Conservation (phyloP, 2,888 invertebrate species). For the Athalia cordata region DNA sequence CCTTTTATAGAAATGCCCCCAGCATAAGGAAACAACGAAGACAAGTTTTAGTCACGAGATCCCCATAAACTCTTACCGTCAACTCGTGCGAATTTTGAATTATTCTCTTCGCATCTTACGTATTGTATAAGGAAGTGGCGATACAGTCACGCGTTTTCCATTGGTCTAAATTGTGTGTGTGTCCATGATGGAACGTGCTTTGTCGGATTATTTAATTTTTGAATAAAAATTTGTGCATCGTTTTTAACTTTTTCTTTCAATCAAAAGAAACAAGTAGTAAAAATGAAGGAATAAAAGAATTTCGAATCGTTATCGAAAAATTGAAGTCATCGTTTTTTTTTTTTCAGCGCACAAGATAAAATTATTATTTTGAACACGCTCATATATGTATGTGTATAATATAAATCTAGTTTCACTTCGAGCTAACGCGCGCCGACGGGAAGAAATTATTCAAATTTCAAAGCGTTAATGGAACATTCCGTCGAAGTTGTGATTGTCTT, state of each 20-base stretch:
- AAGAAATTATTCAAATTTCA: constrained; percentile 18
- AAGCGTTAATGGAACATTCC: constrained; percentile 19
- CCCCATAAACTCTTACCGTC: neutral
- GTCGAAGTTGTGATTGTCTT: constrained; percentile 22
- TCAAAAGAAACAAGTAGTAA: too few relatives aligned
- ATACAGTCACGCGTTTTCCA: constrained; percentile 14
- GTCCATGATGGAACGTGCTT: constrained; percentile 15
- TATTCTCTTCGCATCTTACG: neutral
- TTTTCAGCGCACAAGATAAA: too few relatives aligned
- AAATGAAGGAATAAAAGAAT: too few relatives aligned
- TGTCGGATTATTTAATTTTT: neutral
- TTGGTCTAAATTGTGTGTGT: constrained; percentile 23
- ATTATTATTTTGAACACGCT: too few relatives aligned
- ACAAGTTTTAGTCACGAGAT: constrained; percentile 12
- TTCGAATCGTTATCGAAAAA: too few relatives aligned
- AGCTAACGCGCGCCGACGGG: too few relatives aligned
- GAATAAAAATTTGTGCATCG: too few relatives aligned
- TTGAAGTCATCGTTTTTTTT: too few relatives aligned
- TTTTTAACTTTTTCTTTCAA: too few relatives aligned
- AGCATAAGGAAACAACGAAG: constrained; percentile 8
- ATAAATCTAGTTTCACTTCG: too few relatives aligned
- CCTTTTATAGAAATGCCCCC: too few relatives aligned
- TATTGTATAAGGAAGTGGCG: neutral
- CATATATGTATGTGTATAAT: too few relatives aligned
- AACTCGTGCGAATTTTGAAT: constrained; percentile 8